Evolutionary conservation across 2,797 vertebrate species (phyloP).

Genomic region (Ceryle rudis): DNA sequence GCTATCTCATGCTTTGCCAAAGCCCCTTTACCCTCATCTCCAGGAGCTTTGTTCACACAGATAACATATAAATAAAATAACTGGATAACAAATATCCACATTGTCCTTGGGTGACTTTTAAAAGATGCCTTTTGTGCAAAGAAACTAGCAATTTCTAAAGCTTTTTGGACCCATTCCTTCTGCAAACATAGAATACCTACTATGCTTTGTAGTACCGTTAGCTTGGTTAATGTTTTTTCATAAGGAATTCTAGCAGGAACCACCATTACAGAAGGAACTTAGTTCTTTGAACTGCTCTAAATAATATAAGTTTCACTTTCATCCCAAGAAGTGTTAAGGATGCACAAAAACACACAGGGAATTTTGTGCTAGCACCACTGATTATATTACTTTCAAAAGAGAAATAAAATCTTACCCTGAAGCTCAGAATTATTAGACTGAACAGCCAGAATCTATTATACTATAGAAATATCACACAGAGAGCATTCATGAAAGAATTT

Average conservation of each 20-base stretch:
- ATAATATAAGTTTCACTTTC: slow-evolving; percentile 77
- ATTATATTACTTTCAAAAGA: slow-evolving; percentile 76
- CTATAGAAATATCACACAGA: slow-evolving; percentile 73
- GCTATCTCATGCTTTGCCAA: slow-evolving; percentile 38
- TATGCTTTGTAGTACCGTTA: slow-evolving; percentile 56
- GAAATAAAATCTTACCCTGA: slow-evolving; percentile 75
- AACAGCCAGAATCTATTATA: slow-evolving; percentile 73
- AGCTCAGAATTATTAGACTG: slow-evolving; percentile 74
- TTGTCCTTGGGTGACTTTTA: slow-evolving; percentile 61
- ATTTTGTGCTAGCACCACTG: slow-evolving; percentile 73
- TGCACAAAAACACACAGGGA: slow-evolving; percentile 74
- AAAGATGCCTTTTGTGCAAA: slow-evolving; percentile 43
- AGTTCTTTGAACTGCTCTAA: slow-evolving; percentile 77
- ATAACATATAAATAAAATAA: slow-evolving; percentile 57
- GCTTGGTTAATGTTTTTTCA: slow-evolving; percentile 57
- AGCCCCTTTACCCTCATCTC: slow-evolving; percentile 48
- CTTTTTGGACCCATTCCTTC: slow-evolving; percentile 54
- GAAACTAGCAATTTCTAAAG: slow-evolving; percentile 56
- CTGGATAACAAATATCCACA: slow-evolving; percentile 56
- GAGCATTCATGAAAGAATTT: slow-evolving; percentile 70
- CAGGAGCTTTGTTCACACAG: slow-evolving; percentile 60
- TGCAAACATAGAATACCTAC: slow-evolving; percentile 53
- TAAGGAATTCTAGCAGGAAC: slow-evolving; percentile 68
- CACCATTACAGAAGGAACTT: slow-evolving; percentile 76
- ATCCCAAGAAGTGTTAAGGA: slow-evolving; percentile 80